Evolutionary conservation across 2,797 vertebrate genomes (phyloP), one percentile per base, ranked within the genome.

Genomic region (Delichon dasypus): DNA sequence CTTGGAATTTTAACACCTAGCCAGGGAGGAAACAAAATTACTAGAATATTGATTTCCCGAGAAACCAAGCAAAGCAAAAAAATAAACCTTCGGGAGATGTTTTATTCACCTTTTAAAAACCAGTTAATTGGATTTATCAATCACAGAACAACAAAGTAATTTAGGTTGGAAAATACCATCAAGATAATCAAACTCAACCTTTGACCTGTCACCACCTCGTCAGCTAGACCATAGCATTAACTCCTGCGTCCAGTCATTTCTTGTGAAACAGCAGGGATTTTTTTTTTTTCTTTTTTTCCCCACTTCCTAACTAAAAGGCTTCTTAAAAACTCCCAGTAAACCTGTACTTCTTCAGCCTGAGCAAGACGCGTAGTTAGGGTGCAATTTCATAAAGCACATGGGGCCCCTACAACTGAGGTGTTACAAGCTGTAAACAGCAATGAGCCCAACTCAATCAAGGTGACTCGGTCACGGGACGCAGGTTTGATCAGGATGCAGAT

Each of bases 331-430:
- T 7, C 23, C 8, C 34, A 17, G 11, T 32, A 61, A 74, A 36
- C 12, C 18, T 18, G 26, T 6, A 13, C 20, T 30, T 34, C 50
- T 54, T 20, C 62, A 25, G 53, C 2, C 36, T 10, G 34, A 80
- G 26, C 5, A 10, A 40, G 72, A 42, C 0, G 18, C 0, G 0
- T 16, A 13, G 27, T 36, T 4, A 29, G 17, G 40, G 16, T 2
- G 23, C 26, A 45, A 45, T 4, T 17, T 19, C 48, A 15, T 5
- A 7, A 13, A 65, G 20, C 18, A 19, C 65, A 9, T 0, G 1
- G 1, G 32, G 21, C 5, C 5, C 18, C 25, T 13, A 6, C 34
- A 44, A 1, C 11, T 3, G 25, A 36, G 40, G 19, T 2, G 30
- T 38, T 4, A 16, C 6, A 16, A 23, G 23, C 1, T 5, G 9